Conservation (phyloP, 53 echinoderm and acorn worm species). For the Temnopleurus reevesii region DNA sequence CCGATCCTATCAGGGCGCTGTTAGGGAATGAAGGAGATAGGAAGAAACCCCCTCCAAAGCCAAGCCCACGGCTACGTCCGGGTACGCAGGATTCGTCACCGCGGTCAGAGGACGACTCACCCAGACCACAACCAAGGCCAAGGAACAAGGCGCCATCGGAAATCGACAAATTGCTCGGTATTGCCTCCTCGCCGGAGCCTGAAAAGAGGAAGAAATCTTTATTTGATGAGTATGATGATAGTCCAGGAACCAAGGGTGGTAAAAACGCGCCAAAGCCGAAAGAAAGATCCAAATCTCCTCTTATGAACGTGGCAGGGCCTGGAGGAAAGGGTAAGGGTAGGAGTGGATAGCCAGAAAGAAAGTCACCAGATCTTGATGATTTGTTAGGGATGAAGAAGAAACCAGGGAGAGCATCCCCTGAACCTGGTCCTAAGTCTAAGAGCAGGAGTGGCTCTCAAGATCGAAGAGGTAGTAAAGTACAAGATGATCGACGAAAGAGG, state of each 20-base stretch:
- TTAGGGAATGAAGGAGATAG: background rate
- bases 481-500: background rate
- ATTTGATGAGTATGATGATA: constrained; percentile 42
- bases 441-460: constrained; percentile 37
- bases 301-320: constrained; percentile 21
- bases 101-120: constrained; percentile 59
- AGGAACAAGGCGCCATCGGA: constrained; percentile 51
- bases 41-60: constrained; percentile 52
- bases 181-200: constrained; percentile 47
- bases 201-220: constrained; percentile 52
- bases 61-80: constrained; percentile 52
- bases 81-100: constrained; percentile 44
- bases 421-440: background rate
- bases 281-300: constrained; percentile 48
- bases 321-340: background rate
- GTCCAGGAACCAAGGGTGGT: background rate
- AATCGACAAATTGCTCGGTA: constrained; percentile 38
- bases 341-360: constrained; percentile 12
- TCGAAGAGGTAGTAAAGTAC: constrained; percentile 7
- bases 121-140: constrained; percentile 62
- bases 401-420: background rate
- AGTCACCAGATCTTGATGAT: background rate
- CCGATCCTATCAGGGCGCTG: constrained; percentile 64
- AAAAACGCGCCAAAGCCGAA: constrained; percentile 8
- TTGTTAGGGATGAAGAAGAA: constrained; percentile 37